phyloP scores from a whole-genome alignment of 2,797 vertebrate species.

The Heterohyrax brucei region DNA sequence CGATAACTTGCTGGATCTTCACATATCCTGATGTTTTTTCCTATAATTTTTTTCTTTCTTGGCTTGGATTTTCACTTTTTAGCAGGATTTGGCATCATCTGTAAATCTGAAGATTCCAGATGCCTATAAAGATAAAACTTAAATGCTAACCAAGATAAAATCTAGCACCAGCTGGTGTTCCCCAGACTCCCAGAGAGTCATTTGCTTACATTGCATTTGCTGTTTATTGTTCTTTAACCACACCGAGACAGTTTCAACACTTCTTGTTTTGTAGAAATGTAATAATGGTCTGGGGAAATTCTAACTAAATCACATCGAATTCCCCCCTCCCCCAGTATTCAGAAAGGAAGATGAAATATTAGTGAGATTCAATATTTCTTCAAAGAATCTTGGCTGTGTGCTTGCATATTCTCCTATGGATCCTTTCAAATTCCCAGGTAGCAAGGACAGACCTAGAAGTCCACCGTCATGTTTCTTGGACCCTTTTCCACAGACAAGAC shows the following conservation, averaged over 20 bases:
- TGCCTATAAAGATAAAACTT: constrained; percentile 30
- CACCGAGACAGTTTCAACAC: neutral
- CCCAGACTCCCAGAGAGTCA: neutral
- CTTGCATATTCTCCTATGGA: neutral
- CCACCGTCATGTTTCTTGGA: neutral
- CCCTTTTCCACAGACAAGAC: neutral
- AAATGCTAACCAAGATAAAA: constrained; percentile 25
- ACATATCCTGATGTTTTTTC: neutral
- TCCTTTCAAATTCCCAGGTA: neutral
- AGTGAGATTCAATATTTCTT: neutral
- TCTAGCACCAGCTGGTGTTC: neutral
- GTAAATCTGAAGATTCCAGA: constrained; percentile 23
- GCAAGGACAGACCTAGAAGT: neutral
- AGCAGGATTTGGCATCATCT: neutral
- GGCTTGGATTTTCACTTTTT: constrained; percentile 17
- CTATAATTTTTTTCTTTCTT: neutral
- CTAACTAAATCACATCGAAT: neutral
- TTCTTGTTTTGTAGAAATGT: neutral
- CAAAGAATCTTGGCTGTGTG: accelerated
- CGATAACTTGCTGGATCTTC: neutral
- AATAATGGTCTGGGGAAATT: neutral
- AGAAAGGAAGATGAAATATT: neutral
- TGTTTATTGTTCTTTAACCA: neutral
- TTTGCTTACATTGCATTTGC: constrained; percentile 27
- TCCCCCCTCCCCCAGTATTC: neutral